phyloP scores from a whole-genome alignment of 2,888 invertebrate species.

The Spatulosminthurus flaviceps region DNA sequence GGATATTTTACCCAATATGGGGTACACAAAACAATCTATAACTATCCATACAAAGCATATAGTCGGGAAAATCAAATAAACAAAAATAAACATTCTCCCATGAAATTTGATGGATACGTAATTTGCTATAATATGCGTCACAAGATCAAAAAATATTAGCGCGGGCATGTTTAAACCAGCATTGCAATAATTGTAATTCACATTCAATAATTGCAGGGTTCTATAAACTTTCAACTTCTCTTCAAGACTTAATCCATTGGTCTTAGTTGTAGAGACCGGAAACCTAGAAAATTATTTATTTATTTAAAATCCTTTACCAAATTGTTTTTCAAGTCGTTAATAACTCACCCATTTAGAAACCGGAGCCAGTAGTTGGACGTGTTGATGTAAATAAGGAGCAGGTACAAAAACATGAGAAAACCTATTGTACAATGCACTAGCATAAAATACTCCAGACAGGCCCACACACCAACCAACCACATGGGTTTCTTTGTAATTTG shows the following conservation, averaged over 20 bases:
- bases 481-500: too few species aligned
- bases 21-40: slow-evolving; percentile 4
- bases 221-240: background rate
- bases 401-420: too few species aligned
- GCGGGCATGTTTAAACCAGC: background rate
- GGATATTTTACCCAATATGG: background rate
- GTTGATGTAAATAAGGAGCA: too few species aligned
- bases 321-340: too few species aligned
- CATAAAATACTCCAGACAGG: too few species aligned
- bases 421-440: too few species aligned
- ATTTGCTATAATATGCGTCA: background rate
- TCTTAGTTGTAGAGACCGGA: background rate
- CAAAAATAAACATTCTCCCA: background rate
- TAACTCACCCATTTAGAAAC: too few species aligned
- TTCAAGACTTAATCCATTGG: background rate
- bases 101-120: background rate
- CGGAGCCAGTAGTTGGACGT: too few species aligned
- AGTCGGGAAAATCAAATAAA: background rate
- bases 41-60: background rate
- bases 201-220: background rate
- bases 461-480: too few species aligned
- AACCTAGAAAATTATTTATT: too few species aligned
- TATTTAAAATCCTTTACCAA: too few species aligned
- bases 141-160: background rate
- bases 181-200: background rate